Conservation (phyloP, 2,113 vertebrate species). For the Erpornis zantholeuca region DNA sequence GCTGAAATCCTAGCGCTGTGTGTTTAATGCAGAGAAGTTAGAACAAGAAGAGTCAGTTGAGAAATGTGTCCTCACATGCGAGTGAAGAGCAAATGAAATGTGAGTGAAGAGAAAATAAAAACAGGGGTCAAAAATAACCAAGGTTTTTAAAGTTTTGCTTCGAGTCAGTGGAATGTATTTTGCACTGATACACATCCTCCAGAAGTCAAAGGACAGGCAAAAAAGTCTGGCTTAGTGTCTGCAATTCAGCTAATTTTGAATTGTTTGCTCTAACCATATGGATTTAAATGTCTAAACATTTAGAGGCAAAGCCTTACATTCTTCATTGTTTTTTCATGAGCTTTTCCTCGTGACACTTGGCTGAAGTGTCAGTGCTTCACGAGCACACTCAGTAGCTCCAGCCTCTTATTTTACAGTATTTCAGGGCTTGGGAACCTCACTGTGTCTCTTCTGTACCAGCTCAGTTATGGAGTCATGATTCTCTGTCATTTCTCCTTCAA, state of each 20-base stretch:
- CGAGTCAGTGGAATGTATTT: neutral
- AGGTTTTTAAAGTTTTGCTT: neutral
- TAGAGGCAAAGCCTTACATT: neutral
- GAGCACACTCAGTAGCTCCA: neutral
- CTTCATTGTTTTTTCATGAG: neutral
- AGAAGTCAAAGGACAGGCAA: neutral
- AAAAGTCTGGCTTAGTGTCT: neutral
- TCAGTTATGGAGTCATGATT: neutral
- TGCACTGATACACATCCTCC: neutral
- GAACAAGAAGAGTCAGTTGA: neutral
- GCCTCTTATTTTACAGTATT: neutral
- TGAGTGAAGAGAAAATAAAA: neutral
- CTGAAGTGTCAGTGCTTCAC: neutral
- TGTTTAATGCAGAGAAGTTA: neutral
- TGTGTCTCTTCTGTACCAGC: neutral
- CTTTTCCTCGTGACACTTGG: neutral
- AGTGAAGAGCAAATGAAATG: neutral
- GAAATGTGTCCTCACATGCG: neutral
- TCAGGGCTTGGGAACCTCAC: neutral
- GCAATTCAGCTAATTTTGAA: neutral
- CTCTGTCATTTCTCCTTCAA: neutral
- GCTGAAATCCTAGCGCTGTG: neutral
- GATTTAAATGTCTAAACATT: neutral
- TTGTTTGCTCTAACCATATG: neutral
- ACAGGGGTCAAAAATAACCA: neutral